Conservation (phyloP, 2,888 invertebrate genomes). For the Perizoma flavofasciatum region DNA sequence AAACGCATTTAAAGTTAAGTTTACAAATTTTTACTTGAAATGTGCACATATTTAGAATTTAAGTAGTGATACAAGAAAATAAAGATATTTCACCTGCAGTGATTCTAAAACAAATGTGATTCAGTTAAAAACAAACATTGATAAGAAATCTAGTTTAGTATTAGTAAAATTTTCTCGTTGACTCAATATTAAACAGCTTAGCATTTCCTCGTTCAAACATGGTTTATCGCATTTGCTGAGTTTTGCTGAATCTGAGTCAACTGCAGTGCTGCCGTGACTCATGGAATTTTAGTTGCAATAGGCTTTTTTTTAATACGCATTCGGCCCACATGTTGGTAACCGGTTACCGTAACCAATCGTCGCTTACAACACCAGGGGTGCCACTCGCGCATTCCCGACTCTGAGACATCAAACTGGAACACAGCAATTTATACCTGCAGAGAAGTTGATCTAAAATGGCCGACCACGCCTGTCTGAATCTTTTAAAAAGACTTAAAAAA, state of each 20-base stretch:
- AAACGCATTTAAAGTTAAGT: too few relatives aligned
- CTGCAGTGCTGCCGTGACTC: slow-evolving; percentile 12
- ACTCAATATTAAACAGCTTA: slow-evolving; percentile 17
- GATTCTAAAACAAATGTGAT: slow-evolving; percentile 12
- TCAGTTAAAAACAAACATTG: slow-evolving; percentile 21
- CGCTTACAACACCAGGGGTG: too few relatives aligned
- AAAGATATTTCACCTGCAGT: not conserved
- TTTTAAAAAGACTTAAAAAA: too few relatives aligned
- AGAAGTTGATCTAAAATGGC: too few relatives aligned
- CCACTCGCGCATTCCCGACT: too few relatives aligned
- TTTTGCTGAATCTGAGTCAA: slow-evolving; percentile 12
- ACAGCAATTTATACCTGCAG: too few relatives aligned
- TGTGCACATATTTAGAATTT: too few relatives aligned
- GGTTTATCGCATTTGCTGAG: slow-evolving; percentile 14
- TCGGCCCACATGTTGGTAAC: not conserved
- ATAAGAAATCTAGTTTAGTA: slow-evolving; percentile 20
- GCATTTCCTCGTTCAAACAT: slow-evolving; percentile 16
- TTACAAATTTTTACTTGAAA: too few relatives aligned
- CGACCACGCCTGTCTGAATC: too few relatives aligned
- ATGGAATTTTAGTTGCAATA: slow-evolving; percentile 2
- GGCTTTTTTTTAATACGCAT: not conserved
- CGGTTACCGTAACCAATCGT: too few relatives aligned
- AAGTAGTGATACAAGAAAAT: too few relatives aligned
- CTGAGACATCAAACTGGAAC: too few relatives aligned
- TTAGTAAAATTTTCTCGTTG: slow-evolving; percentile 20